Conservation (phyloP, 2,797 vertebrate species). For the Schizothorax lantsangensis region DNA sequence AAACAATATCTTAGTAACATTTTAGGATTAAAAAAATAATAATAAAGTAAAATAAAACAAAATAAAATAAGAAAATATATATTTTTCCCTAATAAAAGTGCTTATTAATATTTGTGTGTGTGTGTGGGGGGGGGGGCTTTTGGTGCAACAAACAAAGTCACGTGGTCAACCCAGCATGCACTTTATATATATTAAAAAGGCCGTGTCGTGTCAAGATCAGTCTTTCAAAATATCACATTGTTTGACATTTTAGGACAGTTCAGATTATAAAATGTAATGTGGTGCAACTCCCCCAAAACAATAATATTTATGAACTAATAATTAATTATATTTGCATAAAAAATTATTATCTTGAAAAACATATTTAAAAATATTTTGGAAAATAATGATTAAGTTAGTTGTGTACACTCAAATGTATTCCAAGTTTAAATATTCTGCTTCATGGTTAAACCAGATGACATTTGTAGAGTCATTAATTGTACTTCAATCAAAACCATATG, state of each 20-base stretch:
- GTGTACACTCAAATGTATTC: background rate
- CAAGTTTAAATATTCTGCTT: background rate
- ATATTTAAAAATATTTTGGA: background rate
- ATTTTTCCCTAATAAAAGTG: no score
- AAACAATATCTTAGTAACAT: no score
- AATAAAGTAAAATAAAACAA: no score
- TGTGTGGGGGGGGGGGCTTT: no score
- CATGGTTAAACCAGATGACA: background rate
- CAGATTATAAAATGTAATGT: background rate
- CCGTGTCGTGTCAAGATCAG: background rate
- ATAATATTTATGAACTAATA: background rate
- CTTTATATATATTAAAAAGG: background rate
- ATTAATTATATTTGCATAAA: background rate
- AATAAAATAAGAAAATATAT: no score
- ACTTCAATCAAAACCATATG: background rate
- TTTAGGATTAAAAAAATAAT: no score
- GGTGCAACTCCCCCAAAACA: background rate
- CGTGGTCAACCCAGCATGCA: no score
- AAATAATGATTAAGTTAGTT: background rate
- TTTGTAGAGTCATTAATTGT: background rate
- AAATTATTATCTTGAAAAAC: background rate
- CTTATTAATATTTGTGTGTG: no score
- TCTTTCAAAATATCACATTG: background rate
- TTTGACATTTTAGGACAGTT: background rate
- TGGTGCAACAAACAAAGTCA: no score